These are phyloP conservation scores for Elephas maximus DNA, from an alignment of 2,113 vertebrate genomes.

Conservation along the genomic window DNA sequence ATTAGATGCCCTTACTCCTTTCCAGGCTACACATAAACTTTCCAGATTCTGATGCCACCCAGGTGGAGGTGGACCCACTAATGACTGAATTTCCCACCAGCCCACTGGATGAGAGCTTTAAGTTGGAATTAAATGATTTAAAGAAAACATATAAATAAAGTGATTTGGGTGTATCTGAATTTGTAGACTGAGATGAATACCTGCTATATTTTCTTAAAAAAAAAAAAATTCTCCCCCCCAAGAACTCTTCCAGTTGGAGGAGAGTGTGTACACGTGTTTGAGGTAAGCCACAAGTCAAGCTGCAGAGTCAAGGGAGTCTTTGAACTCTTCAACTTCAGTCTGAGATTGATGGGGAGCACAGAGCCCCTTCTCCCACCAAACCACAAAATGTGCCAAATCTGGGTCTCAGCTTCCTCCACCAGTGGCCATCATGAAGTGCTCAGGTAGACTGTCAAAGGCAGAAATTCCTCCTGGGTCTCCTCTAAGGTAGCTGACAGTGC, in stretches of 20 bases:
- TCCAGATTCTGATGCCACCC: background rate
- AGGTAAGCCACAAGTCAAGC: background rate
- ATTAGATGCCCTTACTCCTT: background rate
- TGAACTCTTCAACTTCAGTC: background rate
- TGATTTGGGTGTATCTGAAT: background rate
- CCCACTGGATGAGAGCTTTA: background rate
- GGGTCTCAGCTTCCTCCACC: slow-evolving; percentile 21
- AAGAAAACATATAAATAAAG: slow-evolving; percentile 63
- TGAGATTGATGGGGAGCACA: background rate
- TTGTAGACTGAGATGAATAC: slow-evolving; percentile 44
- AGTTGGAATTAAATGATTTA: slow-evolving; percentile 63
- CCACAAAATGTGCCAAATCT: background rate
- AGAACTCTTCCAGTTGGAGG: background rate
- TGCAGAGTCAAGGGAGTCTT: background rate
- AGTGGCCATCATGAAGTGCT: background rate
- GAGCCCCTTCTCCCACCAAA: slow-evolving; percentile 16
- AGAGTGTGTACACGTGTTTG: background rate
- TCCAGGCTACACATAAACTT: background rate
- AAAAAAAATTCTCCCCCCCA: background rate
- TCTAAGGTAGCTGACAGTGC: background rate
- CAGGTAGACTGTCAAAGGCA: background rate
- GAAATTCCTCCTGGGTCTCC: background rate
- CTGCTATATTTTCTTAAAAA: slow-evolving; percentile 41
- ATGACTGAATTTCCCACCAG: background rate
- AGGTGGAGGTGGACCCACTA: background rate